phyloP scores from a whole-genome alignment of 2,888 invertebrate species.

The Andrena bucephala region DNA sequence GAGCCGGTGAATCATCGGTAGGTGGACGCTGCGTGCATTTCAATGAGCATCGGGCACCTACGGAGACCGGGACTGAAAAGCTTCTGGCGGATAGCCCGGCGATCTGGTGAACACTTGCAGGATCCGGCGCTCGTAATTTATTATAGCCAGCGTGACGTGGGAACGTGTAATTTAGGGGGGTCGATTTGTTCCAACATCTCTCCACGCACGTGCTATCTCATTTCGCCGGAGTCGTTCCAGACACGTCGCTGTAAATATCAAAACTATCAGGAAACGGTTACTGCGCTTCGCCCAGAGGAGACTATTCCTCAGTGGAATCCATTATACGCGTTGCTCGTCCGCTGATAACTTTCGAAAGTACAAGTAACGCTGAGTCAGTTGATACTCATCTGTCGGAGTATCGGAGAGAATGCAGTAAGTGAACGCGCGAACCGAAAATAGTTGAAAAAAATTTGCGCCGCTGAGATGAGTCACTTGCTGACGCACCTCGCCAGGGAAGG shows the following conservation, averaged over 20 bases:
- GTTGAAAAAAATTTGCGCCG: not conserved
- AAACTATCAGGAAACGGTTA: not conserved
- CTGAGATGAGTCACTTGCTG: conserved; percentile 1
- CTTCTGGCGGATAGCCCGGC: conserved; percentile 9
- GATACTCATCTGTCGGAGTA: conserved; percentile 4
- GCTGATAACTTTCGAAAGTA: not conserved
- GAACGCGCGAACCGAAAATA: not conserved
- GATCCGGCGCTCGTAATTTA: conserved; percentile 34
- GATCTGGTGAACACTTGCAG: conserved; percentile 31
- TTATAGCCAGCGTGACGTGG: conserved; percentile 33
- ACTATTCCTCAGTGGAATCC: not conserved
- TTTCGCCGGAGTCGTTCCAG: not conserved
- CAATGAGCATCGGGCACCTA: conserved; percentile 24
- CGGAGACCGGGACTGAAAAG: conserved; percentile 34
- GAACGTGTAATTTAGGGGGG: conserved; percentile 32
- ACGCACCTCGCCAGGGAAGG: conserved; percentile 12
- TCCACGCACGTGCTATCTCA: not conserved
- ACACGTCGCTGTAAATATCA: not conserved
- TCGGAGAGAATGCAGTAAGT: not conserved
- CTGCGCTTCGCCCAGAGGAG: not conserved
- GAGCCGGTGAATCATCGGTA: conserved; percentile 34
- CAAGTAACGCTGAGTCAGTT: conserved; percentile 9
- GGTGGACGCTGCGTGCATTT: conserved; percentile 30
- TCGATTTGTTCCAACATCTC: conserved; percentile 31
- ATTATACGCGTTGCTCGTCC: not conserved